A percentile compares a stretch with the other conserved stretches of the same genome.
phyloP scores from a whole-genome alignment of 1,140 invertebrate species.

The Hestina assimilis region DNA sequence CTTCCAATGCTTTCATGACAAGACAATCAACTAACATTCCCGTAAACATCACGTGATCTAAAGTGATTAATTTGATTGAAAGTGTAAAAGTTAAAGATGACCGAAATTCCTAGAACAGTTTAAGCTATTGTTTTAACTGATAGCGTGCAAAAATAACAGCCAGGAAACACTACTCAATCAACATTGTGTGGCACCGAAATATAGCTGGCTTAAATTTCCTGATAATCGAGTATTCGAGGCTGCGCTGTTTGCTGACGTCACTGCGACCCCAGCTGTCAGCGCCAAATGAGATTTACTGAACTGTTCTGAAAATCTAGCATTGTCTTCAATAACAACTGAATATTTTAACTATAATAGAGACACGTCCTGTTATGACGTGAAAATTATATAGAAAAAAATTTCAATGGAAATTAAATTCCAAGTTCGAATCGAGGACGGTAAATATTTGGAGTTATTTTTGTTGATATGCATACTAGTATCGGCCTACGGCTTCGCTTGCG shows the following conservation, averaged over 20 bases:
- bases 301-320: slow-evolving; percentile 5
- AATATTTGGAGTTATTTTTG: no score
- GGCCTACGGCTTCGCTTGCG: no score
- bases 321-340: slow-evolving; percentile 3
- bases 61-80: no score
- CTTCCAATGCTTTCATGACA: no score
- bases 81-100: not conserved
- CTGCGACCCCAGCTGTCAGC: slow-evolving; percentile 7
- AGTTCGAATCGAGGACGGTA: no score
- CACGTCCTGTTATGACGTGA: not conserved
- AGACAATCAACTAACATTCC: not conserved
- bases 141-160: slow-evolving; percentile 16
- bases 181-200: slow-evolving; percentile 19
- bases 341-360: no score
- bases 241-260: slow-evolving; percentile 17
- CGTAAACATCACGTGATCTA: no score
- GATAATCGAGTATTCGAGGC: slow-evolving; percentile 12
- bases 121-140: slow-evolving; percentile 9
- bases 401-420: not conserved
- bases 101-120: not conserved
- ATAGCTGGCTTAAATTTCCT: slow-evolving; percentile 13
- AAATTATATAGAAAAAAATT: not conserved
- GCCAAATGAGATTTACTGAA: slow-evolving; percentile 15
- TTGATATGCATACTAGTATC: no score
- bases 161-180: slow-evolving; percentile 25